Evolutionary conservation across 1,140 invertebrate genomes (phyloP).

Genomic region (Lordiphosa mommai): DNA sequence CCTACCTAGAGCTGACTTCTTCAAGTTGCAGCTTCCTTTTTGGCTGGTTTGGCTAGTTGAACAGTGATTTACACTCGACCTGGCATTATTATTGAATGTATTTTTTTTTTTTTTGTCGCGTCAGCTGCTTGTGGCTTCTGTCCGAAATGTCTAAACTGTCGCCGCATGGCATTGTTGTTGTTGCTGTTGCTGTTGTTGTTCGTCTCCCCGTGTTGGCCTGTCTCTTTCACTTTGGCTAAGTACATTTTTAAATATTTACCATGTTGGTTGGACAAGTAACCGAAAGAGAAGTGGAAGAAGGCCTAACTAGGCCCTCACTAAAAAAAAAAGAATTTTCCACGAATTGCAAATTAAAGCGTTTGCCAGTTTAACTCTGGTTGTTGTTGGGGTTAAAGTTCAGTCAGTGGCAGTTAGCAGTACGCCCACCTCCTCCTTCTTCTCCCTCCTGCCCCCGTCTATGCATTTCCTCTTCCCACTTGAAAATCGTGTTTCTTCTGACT

Average conservation of each 20-base stretch:
- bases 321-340: constrained; percentile 64
- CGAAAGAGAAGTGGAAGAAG: background rate
- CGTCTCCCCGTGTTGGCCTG: constrained; percentile 38
- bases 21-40: background rate
- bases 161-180: constrained; percentile 47
- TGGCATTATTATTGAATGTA: constrained; percentile 69
- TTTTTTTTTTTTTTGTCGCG: constrained; percentile 29
- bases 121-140: constrained; percentile 69
- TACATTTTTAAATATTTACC: constrained; percentile 78
- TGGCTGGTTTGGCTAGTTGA: background rate
- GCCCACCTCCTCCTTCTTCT: background rate
- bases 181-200: constrained; percentile 10
- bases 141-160: constrained; percentile 62
- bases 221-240: constrained; percentile 76
- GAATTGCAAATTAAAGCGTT: constrained; percentile 75
- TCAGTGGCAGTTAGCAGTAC: constrained; percentile 50
- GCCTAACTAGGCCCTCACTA: constrained; percentile 44
- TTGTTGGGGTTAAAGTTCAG: constrained; percentile 65
- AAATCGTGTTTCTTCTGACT: constrained; percentile 55
- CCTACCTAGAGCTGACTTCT: constrained; percentile 24
- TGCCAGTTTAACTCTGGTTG: constrained; percentile 13
- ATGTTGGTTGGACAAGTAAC: constrained; percentile 49
- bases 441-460: background rate
- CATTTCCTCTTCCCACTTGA: constrained; percentile 26
- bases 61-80: constrained; percentile 58